Base-by-base conservation (phyloP, 2,888 invertebrate species). In the Oxyteleia sp. region DNA sequence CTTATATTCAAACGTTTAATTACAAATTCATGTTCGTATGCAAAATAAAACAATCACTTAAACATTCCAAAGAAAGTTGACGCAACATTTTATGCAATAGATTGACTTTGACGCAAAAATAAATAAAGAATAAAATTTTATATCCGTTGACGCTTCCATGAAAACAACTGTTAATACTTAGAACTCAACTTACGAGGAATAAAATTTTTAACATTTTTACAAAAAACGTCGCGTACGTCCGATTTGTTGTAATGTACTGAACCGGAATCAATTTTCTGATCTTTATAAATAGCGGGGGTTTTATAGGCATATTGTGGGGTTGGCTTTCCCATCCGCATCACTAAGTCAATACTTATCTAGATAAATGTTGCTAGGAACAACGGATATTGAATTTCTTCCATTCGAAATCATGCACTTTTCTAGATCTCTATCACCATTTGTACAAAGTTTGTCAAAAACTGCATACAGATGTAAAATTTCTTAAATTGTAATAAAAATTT, bases 331-430 rank as follows among this genome's bases (percentile, higher is more conserved):
- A 53, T 55, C 47, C 53, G 49, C 57, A 66, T 57, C 59, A 72
- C 64, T 74, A 41, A 26, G 79, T 72, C 61, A 80, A 80, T 74
- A 74, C 35, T 53, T 35, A 51, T 72, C 53, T 49, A 66, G 80
- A 80, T 72, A 72, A 57, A 66, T 66, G 72, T 80, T 80, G 72
- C 80, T 45, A 66, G 41, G 66, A 80, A 72, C 51, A 49, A 51
- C 66, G 16, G 80, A 80, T 57, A 78, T 57, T 23, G 26, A 5
- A 41, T 38, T 20, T 16, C 29, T 55, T 71, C 38, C 26, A 23
- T n/a, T n/a, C n/a, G n/a, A n/a, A n/a, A n/a, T n/a, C n/a, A n/a
- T n/a, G n/a, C n/a, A n/a, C n/a, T n/a, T n/a, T n/a, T n/a, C n/a
- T n/a, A n/a, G n/a, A n/a, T n/a, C n/a, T n/a, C n/a, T n/a, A n/a